Evolutionary conservation across 2,113 vertebrate species (phyloP).

Genomic region (Sciurus niger): DNA sequence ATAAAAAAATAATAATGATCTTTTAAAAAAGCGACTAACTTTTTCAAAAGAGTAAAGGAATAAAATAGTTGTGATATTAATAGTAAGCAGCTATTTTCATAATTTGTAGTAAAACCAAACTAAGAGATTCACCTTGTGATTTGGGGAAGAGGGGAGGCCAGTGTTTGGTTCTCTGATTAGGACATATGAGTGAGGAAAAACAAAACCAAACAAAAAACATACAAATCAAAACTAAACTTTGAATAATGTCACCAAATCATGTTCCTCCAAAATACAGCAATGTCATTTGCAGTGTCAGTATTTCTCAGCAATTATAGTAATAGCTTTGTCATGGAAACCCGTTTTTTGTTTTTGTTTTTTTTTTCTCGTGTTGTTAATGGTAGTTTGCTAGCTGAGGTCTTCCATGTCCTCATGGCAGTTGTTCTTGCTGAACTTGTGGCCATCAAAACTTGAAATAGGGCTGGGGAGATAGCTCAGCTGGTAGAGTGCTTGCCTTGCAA

Average conservation of each 20-base stretch:
- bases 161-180: not conserved
- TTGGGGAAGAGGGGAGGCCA: not conserved
- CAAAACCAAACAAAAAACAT: not conserved
- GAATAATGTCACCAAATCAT: not conserved
- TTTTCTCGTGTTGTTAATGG: not conserved
- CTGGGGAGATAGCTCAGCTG: too few species aligned
- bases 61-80: not conserved
- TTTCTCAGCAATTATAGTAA: not conserved
- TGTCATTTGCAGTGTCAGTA: not conserved
- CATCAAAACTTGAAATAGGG: not conserved
- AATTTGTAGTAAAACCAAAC: not conserved
- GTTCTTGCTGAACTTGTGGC: not conserved
- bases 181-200: not conserved
- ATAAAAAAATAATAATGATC: not conserved
- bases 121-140: not conserved
- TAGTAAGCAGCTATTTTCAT: constrained; percentile 39
- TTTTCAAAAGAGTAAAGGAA: not conserved
- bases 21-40: not conserved
- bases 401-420: not conserved
- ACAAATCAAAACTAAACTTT: not conserved
- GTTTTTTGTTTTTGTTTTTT: not conserved
- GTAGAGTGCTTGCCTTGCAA: too few species aligned
- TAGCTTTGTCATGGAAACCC: not conserved
- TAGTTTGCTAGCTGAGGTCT: not conserved
- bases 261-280: not conserved